Conservation (phyloP, 2,888 invertebrate genomes). For the Dusona sp. region DNA sequence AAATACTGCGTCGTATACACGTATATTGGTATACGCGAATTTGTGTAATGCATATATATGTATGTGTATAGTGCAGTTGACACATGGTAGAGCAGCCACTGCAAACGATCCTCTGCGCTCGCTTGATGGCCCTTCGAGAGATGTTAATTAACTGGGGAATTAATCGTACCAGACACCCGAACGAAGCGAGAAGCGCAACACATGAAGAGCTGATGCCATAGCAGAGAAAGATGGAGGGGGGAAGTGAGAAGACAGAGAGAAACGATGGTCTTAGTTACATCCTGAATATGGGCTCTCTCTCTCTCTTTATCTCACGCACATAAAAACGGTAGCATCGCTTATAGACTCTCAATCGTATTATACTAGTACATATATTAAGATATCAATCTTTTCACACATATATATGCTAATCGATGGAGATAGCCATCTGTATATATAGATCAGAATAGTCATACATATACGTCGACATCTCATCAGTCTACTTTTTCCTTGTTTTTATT, state of each 20-base stretch:
- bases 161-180: constrained; percentile 72
- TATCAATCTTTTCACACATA: constrained; percentile 25
- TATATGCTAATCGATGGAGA: neutral
- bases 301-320: constrained; percentile 12
- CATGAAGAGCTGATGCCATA: constrained; percentile 24
- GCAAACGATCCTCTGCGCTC: constrained; percentile 51
- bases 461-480: neutral
- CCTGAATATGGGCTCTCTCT: constrained; percentile 58
- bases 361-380: neutral
- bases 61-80: neutral
- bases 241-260: constrained; percentile 34
- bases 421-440: neutral
- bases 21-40: neutral
- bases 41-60: neutral
- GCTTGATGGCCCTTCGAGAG: constrained; percentile 66
- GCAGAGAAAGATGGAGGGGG: constrained; percentile 28
- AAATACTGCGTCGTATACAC: neutral
- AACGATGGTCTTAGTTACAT: constrained; percentile 68
- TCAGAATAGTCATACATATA: neutral
- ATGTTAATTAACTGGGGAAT: constrained; percentile 73
- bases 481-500: neutral
- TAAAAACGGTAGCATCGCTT: constrained; percentile 19
- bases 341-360: constrained; percentile 60
- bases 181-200: constrained; percentile 39
- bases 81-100: constrained; percentile 45